phyloP scores from a whole-genome alignment of 2,797 vertebrate species.

The Lacerta bilineata region DNA sequence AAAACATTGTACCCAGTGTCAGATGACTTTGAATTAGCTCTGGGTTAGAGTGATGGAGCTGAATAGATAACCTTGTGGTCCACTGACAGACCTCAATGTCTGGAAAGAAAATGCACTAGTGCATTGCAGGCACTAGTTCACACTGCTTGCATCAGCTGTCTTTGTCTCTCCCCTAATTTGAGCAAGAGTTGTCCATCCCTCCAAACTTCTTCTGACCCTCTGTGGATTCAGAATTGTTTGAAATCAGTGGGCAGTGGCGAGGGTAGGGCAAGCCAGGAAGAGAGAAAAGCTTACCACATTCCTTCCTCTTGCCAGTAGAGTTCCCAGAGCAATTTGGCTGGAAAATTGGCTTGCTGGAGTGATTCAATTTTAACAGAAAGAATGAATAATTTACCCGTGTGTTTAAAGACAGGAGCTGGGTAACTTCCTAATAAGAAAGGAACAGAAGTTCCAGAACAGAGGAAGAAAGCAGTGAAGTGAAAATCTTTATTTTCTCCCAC shows the following conservation, averaged over 20 bases:
- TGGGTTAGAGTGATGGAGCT: fast-evolving
- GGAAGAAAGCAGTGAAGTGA: not conserved
- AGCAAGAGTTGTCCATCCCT: not conserved
- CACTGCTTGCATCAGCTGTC: not conserved
- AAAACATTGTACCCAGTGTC: not conserved
- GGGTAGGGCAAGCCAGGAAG: not conserved
- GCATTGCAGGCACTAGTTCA: not conserved
- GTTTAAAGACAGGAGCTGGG: not conserved
- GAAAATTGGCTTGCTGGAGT: not conserved
- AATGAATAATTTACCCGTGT: not conserved
- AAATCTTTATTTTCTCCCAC: slow-evolving; percentile 12
- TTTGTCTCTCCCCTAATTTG: fast-evolving
- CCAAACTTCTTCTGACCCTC: not conserved
- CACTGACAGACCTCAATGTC: not conserved
- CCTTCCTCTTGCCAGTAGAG: not conserved
- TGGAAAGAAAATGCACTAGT: not conserved
- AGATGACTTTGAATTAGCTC: not conserved
- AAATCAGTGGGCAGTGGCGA: not conserved
- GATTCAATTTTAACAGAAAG: slow-evolving; percentile 9
- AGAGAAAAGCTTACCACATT: slow-evolving; percentile 38
- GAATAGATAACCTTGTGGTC: not conserved
- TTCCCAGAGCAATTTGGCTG: slow-evolving; percentile 53
- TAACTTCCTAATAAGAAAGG: not conserved
- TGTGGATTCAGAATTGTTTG: slow-evolving; percentile 37
- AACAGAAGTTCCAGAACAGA: not conserved